Conservation (phyloP, 2,797 vertebrate genomes). For the Trachops cirrhosus region DNA sequence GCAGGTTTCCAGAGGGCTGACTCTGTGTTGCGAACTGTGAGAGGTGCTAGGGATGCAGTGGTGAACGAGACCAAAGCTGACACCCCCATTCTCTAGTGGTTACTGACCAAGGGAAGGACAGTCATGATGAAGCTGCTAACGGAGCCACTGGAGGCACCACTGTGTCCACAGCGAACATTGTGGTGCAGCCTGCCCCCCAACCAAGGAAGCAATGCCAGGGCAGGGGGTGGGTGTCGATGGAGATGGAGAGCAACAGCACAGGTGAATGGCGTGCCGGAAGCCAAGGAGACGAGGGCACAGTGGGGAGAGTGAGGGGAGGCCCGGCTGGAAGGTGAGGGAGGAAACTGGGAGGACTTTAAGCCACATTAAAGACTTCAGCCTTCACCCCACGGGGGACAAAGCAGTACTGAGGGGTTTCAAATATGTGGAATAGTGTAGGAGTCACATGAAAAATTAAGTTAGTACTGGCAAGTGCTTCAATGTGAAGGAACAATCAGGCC, state of each 20-base stretch:
- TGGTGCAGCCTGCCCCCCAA: too few species aligned
- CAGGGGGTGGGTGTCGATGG: too few species aligned
- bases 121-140: not conserved
- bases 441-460: not conserved
- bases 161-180: not conserved
- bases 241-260: not conserved
- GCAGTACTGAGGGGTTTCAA: not conserved
- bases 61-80: not conserved
- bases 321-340: not conserved
- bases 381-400: not conserved
- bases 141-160: not conserved
- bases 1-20: not conserved
- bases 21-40: too few species aligned
- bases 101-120: not conserved
- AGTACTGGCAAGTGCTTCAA: not conserved
- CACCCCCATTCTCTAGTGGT: not conserved
- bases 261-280: not conserved
- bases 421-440: not conserved
- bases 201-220: not conserved
- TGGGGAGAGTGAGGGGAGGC: not conserved
- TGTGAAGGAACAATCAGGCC: not conserved
- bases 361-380: not conserved
- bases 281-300: not conserved
- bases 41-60: not conserved
- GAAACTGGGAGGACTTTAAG: not conserved